phyloP scores from a whole-genome alignment of 2,797 vertebrate species.

The Mastacembelus armatus region DNA sequence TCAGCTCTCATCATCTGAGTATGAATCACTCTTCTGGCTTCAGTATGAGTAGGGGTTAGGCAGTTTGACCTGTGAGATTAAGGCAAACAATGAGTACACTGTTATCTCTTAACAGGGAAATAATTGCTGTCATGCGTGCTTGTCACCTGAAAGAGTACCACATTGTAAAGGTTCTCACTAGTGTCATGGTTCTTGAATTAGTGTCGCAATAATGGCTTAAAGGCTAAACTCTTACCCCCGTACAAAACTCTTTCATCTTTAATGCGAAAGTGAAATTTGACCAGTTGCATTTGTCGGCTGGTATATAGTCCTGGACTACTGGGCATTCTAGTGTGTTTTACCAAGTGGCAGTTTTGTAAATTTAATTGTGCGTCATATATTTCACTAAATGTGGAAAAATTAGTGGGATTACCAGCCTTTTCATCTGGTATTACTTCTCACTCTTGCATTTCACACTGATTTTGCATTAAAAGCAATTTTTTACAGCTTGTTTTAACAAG shows the following conservation, averaged over 20 bases:
- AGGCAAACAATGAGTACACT: slow-evolving; percentile 55
- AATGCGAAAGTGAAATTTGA: slow-evolving; percentile 2
- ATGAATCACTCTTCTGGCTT: slow-evolving; percentile 67
- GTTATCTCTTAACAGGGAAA: slow-evolving; percentile 49
- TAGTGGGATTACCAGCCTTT: slow-evolving; percentile 1
- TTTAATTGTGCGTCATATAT: slow-evolving; percentile 7
- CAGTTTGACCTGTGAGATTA: slow-evolving; percentile 69
- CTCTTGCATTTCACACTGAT: neutral
- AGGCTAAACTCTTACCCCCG: neutral
- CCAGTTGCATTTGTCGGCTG: neutral
- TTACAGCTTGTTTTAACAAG: slow-evolving; percentile 3
- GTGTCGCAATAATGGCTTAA: neutral
- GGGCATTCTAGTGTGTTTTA: neutral
- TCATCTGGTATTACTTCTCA: slow-evolving; percentile 7
- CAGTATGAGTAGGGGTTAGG: slow-evolving; percentile 59
- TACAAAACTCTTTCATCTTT: neutral
- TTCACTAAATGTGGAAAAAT: slow-evolving; percentile 25
- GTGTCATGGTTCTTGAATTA: slow-evolving; percentile 27
- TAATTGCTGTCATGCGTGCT: slow-evolving; percentile 50
- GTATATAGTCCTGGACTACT: neutral
- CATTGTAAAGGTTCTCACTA: slow-evolving; percentile 6
- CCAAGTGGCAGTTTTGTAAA: slow-evolving; percentile 13
- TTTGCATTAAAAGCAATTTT: slow-evolving; percentile 23
- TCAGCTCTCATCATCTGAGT: slow-evolving; percentile 56
- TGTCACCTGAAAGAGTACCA: slow-evolving; percentile 45